A percentile compares a stretch with the other conserved stretches of the same genome.
Conservation (phyloP, 2,797 vertebrate species). For the Dendrocincla tyrannina region DNA sequence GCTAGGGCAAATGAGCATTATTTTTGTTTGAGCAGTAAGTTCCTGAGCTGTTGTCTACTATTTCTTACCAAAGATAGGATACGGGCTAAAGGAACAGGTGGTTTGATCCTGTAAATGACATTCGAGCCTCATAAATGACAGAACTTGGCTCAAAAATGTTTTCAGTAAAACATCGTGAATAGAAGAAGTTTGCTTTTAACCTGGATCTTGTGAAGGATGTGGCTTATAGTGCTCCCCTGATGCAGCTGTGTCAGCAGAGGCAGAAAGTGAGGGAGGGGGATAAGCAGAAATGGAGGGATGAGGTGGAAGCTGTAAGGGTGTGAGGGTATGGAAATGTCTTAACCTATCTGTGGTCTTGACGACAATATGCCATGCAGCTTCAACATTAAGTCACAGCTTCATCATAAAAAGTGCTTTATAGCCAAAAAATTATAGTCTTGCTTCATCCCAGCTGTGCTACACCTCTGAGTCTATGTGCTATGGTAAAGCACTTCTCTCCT, state of each 20-base stretch:
- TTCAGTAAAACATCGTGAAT: neutral
- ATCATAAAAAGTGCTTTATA: neutral
- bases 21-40: neutral
- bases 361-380: neutral
- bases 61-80: neutral
- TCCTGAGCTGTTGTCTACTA: neutral
- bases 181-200: neutral
- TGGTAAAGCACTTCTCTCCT: neutral
- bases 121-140: neutral
- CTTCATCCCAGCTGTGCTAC: neutral
- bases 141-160: neutral
- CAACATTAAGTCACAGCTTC: neutral
- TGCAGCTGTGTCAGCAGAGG: neutral
- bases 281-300: neutral
- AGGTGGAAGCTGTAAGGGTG: neutral
- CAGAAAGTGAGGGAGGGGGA: neutral
- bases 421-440: neutral
- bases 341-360: neutral
- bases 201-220: rapidly evolving
- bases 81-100: neutral
- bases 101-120: neutral
- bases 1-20: neutral
- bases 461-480: neutral
- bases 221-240: neutral
- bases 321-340: neutral